Evolutionary conservation across 2,113 vertebrate species (phyloP).

Genomic region (Psilopsiagon aymara): DNA sequence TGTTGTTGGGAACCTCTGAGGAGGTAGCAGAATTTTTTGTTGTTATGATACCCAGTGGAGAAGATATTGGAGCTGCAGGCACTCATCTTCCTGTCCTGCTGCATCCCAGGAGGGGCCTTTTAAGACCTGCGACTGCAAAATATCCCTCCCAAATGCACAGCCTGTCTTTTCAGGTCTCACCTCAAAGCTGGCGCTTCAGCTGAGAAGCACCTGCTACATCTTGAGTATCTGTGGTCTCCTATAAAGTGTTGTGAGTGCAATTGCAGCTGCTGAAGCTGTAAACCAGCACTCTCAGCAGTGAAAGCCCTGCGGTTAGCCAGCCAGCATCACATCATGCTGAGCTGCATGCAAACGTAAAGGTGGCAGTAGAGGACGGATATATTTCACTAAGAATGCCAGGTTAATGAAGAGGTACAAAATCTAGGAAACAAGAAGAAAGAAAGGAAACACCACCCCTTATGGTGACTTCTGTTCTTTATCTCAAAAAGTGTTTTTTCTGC

Average conservation of each 20-base stretch:
- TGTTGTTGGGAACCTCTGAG: fast-evolving
- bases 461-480: background rate
- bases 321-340: background rate
- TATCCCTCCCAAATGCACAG: background rate
- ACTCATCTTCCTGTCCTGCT: background rate
- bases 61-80: background rate
- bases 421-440: background rate
- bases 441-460: background rate
- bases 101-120: background rate
- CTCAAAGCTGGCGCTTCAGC: background rate
- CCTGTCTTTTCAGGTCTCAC: background rate
- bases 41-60: background rate
- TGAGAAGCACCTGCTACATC: background rate
- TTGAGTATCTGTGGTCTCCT: background rate
- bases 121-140: background rate
- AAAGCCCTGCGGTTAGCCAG: background rate
- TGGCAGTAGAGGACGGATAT: background rate
- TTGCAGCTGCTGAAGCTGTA: background rate
- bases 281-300: background rate
- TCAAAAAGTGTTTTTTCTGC: background rate
- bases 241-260: background rate
- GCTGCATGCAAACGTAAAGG: background rate
- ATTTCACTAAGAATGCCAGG: background rate
- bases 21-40: background rate
- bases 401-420: background rate